Base-by-base conservation (phyloP, 1,140 invertebrate genomes). In the Coelopa frigida region DNA sequence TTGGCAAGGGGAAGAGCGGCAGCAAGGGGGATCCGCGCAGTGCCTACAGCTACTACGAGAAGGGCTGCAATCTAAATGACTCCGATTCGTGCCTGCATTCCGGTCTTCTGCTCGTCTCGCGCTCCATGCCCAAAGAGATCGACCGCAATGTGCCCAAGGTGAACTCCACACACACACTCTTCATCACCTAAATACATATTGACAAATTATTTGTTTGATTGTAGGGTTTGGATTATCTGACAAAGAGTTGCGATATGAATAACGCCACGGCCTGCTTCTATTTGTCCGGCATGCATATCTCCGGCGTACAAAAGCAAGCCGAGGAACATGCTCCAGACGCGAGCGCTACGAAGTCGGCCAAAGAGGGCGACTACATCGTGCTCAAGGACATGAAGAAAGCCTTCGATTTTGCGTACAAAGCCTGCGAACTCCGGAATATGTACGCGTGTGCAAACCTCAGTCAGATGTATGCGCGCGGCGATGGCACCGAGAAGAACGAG, bases 371-470 rank as follows among this genome's bases (percentile, higher is more conserved):
- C 18, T 80, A 69, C 51, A 61, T 77, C 15, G 63, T 89, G n/a
- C 72, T 75, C 11, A 82, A 81, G 55, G 78, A 94, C 60, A 78
- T 82, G 70, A 72, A 73, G 27, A 81, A 86, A 67, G 88, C 88
- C 1, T 90, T 87, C 65, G 71, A 81, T 43, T 82, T 79, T 53
- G 81, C 85, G 0, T 59, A 77, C 29, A 84, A 81, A 63, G 84
- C 81, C 0, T 95, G 92, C 68, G 82, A 91, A 51, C 61, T 83
- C 8, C 83, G 82, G 4, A 84, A 92, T 66, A 78, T 88, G 44
- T 85, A 84, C 59, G 86, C 87, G 2, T 95, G 92, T 73, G 81
- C 81, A 0, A 94, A 94, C 74, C 59, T 94, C 2, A 85, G 87
- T 52, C 78, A 85, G 54, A 68, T 68, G 64, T 89, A 90, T 61